These are phyloP conservation scores for Exocentrus adspersus DNA, from an alignment of 2,888 invertebrate genomes.

Conservation along the genomic window DNA sequence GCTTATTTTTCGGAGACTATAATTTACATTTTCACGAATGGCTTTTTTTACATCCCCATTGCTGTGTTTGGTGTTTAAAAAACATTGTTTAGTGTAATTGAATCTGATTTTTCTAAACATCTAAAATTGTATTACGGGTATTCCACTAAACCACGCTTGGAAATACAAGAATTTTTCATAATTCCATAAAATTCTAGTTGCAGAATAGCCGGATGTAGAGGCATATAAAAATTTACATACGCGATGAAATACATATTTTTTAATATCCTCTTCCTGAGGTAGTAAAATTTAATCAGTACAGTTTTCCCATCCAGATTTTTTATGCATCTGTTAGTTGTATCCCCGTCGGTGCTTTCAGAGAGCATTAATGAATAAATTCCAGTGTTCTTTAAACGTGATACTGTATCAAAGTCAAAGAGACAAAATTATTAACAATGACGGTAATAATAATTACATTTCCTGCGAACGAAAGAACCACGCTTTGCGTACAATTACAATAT, in stretches of 20 bases:
- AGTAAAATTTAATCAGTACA: background rate
- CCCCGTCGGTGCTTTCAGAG: background rate
- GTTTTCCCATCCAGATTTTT: background rate
- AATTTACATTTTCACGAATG: conserved; percentile 14
- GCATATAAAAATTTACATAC: background rate
- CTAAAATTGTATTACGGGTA: no score
- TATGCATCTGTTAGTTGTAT: background rate
- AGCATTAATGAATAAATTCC: background rate
- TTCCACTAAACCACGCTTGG: background rate
- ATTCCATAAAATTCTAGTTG: background rate
- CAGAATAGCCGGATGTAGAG: background rate
- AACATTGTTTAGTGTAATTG: background rate
- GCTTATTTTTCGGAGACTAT: conserved; percentile 15
- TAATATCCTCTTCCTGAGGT: background rate
- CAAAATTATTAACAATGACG: background rate
- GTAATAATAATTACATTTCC: no score
- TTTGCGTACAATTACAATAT: background rate
- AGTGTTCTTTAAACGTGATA: background rate
- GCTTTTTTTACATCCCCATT: conserved; percentile 4
- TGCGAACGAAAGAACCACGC: background rate
- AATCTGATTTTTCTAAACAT: no score
- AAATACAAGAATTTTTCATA: background rate
- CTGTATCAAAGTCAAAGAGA: background rate
- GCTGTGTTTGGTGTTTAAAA: background rate
- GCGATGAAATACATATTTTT: background rate